Evolutionary conservation across 2,888 invertebrate species (phyloP).

Genomic region (Diplazon laetatorius): DNA sequence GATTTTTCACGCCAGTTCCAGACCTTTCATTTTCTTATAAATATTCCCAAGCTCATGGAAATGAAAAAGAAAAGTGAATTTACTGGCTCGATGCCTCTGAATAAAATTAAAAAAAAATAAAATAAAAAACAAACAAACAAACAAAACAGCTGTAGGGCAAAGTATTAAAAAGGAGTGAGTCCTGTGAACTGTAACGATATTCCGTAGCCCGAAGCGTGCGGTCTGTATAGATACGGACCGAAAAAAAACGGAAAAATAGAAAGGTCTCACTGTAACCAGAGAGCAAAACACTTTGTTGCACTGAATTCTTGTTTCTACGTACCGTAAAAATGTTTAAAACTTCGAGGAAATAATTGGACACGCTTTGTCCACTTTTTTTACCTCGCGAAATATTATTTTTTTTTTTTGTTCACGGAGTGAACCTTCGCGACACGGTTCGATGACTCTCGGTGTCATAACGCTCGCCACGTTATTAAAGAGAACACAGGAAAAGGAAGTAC

Average conservation of each 20-base stretch:
- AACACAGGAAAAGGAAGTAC: slow-evolving; percentile 47
- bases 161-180: slow-evolving; percentile 11
- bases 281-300: slow-evolving; percentile 25
- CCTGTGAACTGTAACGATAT: slow-evolving; percentile 54
- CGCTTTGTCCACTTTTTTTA: slow-evolving; percentile 57
- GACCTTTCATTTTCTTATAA: slow-evolving; percentile 15
- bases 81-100: slow-evolving; percentile 7
- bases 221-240: slow-evolving; percentile 12
- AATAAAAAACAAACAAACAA: neutral
- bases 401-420: slow-evolving; percentile 43
- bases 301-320: slow-evolving; percentile 13
- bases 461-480: neutral
- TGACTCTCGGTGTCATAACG: slow-evolving; percentile 59
- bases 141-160: slow-evolving; percentile 8
- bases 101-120: neutral
- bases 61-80: slow-evolving; percentile 36
- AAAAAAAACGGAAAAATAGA: slow-evolving; percentile 19
- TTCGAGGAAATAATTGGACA: slow-evolving; percentile 65
- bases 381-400: slow-evolving; percentile 48
- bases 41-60: slow-evolving; percentile 36
- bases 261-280: neutral
- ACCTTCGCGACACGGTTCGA: slow-evolving; percentile 60
- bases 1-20: slow-evolving; percentile 16
- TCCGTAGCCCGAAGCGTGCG: slow-evolving; percentile 26
- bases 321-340: slow-evolving; percentile 49